A percentile compares a stretch with the other conserved stretches of the same genome.
Evolutionary conservation across 2,113 vertebrate genomes (phyloP).

Genomic region (Nycticebus coucang): DNA sequence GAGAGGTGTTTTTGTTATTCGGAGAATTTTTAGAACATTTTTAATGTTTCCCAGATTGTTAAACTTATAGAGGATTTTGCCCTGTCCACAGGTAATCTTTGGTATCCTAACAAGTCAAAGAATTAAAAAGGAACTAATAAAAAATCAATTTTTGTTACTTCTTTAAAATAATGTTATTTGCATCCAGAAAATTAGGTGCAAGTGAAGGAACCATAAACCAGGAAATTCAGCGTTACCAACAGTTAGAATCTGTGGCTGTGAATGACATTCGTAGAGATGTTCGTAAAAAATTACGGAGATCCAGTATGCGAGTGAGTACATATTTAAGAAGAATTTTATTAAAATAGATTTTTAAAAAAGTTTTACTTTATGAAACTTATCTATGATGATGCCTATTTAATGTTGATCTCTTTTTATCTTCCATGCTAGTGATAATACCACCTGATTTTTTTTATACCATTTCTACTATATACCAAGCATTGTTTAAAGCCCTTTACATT

Average conservation of each 20-base stretch:
- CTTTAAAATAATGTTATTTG: slow-evolving; percentile 61
- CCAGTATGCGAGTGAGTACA: slow-evolving; percentile 96
- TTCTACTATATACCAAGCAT: not conserved
- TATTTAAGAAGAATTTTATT: not conserved
- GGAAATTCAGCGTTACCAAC: slow-evolving; percentile 98
- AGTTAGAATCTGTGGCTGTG: slow-evolving; percentile 97
- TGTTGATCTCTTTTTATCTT: not conserved
- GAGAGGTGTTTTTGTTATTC: not conserved
- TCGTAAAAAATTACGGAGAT: slow-evolving; percentile 95
- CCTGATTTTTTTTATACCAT: not conserved
- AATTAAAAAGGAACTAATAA: not conserved
- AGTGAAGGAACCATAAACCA: slow-evolving; percentile 99
- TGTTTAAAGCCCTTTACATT: not conserved
- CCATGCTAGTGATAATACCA: not conserved
- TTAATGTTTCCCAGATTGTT: not conserved
- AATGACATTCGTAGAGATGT: slow-evolving; percentile 98
- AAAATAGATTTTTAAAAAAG: not conserved
- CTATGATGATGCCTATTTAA: not conserved
- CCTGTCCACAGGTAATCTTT: not conserved
- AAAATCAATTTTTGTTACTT: not conserved
- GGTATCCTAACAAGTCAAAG: slow-evolving; percentile 13
- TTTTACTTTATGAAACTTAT: not conserved
- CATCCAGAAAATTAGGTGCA: slow-evolving; percentile 94
- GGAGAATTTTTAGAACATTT: not conserved
- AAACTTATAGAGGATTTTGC: not conserved